A percentile compares a stretch with the other conserved stretches of the same genome.
Conservation (phyloP, 2,888 invertebrate species). For the Noctua fimbriata region DNA sequence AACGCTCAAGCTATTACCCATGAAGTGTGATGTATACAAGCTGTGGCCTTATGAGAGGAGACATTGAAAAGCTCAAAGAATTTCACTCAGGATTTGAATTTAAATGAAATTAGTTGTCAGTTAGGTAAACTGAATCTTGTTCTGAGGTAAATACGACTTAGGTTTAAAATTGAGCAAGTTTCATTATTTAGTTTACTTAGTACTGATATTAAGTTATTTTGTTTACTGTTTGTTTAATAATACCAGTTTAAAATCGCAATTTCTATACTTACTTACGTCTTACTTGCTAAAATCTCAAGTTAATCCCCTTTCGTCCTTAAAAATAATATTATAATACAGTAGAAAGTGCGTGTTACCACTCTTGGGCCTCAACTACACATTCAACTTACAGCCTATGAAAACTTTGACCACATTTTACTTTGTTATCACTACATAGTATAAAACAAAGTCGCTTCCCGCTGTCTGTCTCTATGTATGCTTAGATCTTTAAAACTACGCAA, state of each 20-base stretch:
- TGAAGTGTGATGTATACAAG: constrained; percentile 2
- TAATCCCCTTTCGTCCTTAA: not conserved
- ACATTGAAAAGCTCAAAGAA: not conserved
- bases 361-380: not conserved
- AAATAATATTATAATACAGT: not conserved
- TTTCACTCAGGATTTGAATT: not conserved
- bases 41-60: not conserved
- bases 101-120: not conserved
- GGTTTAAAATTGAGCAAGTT: constrained; percentile 2
- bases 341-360: not conserved
- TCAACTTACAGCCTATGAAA: not conserved
- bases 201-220: not conserved
- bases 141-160: not conserved
- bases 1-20: not conserved
- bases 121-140: not conserved
- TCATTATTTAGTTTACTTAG: not conserved
- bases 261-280: not conserved
- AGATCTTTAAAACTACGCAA: no score
- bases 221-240: not conserved
- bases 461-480: no score
- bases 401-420: not conserved
- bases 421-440: no score
- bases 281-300: constrained; percentile 19
- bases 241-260: not conserved
- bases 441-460: no score